Conservation (phyloP, 2,113 vertebrate genomes). For the Odontophorus gujanensis region DNA sequence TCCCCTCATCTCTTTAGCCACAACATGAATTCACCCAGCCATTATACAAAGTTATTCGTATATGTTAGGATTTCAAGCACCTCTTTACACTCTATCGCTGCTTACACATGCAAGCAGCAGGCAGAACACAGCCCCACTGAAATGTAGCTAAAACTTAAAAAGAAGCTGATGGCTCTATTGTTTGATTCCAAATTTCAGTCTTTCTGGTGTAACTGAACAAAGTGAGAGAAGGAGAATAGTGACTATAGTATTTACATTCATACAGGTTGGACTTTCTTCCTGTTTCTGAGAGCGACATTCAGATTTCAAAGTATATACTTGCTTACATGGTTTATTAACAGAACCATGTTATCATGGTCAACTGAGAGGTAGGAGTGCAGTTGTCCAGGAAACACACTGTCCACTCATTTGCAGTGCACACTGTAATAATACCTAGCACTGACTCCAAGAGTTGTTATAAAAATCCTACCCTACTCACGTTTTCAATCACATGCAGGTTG, state of each 20-base stretch:
- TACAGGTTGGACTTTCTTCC: not conserved
- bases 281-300: not conserved
- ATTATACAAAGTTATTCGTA: not conserved
- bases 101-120: not conserved
- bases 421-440: not conserved
- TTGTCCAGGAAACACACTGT: not conserved
- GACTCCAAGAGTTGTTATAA: not conserved
- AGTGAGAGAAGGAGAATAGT: not conserved
- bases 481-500: not conserved
- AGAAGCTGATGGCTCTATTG: not conserved
- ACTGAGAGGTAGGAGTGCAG: accelerated
- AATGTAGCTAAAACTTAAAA: not conserved
- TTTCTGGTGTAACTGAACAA: not conserved
- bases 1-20: not conserved
- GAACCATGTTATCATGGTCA: not conserved
- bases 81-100: not conserved
- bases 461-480: not conserved
- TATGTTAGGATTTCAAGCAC: not conserved
- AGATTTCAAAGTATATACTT: not conserved
- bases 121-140: not conserved
- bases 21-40: not conserved
- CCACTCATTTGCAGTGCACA: not conserved
- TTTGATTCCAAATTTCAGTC: not conserved
- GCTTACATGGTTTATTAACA: not conserved
- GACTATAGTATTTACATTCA: not conserved